Base-by-base conservation (phyloP, 2,888 invertebrate species). In the Eledona agricola region DNA sequence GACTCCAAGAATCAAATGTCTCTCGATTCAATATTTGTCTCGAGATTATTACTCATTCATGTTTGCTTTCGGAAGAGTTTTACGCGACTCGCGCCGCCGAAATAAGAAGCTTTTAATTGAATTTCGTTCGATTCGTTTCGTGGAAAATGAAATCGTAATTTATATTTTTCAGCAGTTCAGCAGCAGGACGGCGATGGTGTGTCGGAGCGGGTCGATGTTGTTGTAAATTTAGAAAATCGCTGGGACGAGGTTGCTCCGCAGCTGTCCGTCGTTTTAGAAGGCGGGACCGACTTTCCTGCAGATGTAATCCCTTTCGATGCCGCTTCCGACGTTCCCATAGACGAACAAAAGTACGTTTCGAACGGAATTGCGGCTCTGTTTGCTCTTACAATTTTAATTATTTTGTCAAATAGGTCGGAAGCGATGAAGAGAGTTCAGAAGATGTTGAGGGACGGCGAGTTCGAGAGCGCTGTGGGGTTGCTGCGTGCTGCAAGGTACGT, bases 341-440 rank as follows among this genome's bases (percentile, higher is more conserved):
- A 96, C 67, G 89, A 93, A 69, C 95, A 96, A 78, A 93, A 90
- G 93, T 92, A 79, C 73, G 45, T 23, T 9, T 45, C 32, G 34
- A 45, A 32, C 12, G 17, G 34, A 45, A 45, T 45, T 42, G 23
- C 37, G 13, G 29, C 31, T 10, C 26, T 25, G 23, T 32, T 32
- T 43, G 26, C 15, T 32, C 31, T 13, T 13, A 13, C 45, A 32
- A 32, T 34, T 45, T 45, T 45, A 45, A 45, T 45, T 34, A 32
- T 12, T 11, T 28, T 20, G 5, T 40, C 12, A 10, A 4, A 19
- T 78, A 95, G 94, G 75, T 84, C 84, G 55, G 88, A 90, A 68
- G 92, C 94, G 51, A 92, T 96, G 90, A 86, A 87, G 71, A 87
- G 84, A 65, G 87, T 96, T 61, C 93, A 96, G 74, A 85, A 83